Conservation (phyloP, 2,797 vertebrate genomes). For the Sebastiscus tertius region DNA sequence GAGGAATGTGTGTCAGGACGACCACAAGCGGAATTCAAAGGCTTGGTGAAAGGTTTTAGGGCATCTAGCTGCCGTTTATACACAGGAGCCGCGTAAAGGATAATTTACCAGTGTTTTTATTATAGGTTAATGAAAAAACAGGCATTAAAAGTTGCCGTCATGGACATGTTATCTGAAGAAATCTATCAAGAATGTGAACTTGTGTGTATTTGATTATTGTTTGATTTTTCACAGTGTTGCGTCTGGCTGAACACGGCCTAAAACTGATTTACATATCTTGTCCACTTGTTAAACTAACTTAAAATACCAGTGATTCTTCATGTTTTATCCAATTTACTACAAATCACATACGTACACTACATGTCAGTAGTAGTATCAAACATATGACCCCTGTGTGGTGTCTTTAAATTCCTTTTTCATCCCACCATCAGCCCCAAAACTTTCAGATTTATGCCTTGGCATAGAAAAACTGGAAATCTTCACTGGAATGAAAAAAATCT, state of each 20-base stretch:
- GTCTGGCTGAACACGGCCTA: not conserved
- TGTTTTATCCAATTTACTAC: not conserved
- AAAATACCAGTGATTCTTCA: not conserved
- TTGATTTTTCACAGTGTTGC: not conserved
- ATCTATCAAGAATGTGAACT: not conserved
- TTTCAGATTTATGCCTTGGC: not conserved
- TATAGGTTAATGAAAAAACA: slow-evolving; percentile 3
- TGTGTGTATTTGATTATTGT: not conserved
- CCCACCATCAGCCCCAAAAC: not conserved
- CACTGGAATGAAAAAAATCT: not conserved
- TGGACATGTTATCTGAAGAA: not conserved
- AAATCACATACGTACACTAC: not conserved
- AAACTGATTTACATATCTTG: not conserved
- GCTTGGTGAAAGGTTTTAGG: slow-evolving; percentile 23
- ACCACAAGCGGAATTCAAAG: slow-evolving; percentile 62
- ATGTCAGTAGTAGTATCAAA: not conserved
- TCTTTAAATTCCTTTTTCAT: not conserved
- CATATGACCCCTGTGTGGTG: not conserved
- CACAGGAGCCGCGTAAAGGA: slow-evolving; percentile 8
- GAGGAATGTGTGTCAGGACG: slow-evolving; percentile 51
- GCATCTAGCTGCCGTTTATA: slow-evolving; percentile 22
- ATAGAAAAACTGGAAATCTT: not conserved
- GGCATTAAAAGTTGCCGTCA: not conserved
- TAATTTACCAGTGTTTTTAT: not conserved
- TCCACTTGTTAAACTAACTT: not conserved